phyloP scores from a whole-genome alignment of 37 sponge, comb jelly and placozoan genomes.

The Eunapius fragilis region DNA sequence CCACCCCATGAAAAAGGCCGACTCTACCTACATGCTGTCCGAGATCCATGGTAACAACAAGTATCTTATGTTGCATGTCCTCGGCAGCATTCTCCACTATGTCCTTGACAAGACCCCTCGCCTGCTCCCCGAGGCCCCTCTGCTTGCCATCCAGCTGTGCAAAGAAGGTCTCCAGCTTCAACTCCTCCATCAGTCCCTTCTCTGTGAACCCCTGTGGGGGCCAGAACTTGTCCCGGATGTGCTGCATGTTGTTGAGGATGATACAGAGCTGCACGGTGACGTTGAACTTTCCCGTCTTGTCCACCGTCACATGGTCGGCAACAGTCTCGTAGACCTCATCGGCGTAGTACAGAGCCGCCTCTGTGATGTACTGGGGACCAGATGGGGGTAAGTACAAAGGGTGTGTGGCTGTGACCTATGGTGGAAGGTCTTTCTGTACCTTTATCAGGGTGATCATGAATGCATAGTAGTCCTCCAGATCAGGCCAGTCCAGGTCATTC shows the following conservation, averaged over 20 bases:
- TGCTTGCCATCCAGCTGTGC: neutral
- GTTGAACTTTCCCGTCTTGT: constrained; percentile 27
- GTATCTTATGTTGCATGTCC: constrained; percentile 37
- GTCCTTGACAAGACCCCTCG: constrained; percentile 11
- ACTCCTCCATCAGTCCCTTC: constrained; percentile 16
- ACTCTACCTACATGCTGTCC: constrained; percentile 9
- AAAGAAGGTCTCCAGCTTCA: constrained; percentile 23
- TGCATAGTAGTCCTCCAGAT: constrained; percentile 20
- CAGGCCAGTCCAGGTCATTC: constrained; percentile 56
- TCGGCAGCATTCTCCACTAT: constrained; percentile 34
- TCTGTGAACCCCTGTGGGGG: neutral
- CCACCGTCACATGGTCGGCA: neutral
- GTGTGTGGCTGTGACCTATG: too few species aligned
- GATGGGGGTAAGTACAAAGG: neutral
- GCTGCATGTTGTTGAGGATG: constrained; percentile 54
- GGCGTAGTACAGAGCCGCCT: constrained; percentile 37
- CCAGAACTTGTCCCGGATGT: constrained; percentile 13
- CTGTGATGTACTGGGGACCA: constrained; percentile 13
- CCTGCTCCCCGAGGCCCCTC: neutral
- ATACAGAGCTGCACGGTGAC: constrained; percentile 45
- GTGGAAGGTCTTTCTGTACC: too few species aligned
- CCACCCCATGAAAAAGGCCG: too few species aligned
- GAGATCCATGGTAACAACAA: neutral
- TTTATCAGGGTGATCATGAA: constrained; percentile 21
- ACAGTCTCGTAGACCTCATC: constrained; percentile 7